Conservation (phyloP, 1,140 invertebrate species). For the Calliphora vicina region DNA sequence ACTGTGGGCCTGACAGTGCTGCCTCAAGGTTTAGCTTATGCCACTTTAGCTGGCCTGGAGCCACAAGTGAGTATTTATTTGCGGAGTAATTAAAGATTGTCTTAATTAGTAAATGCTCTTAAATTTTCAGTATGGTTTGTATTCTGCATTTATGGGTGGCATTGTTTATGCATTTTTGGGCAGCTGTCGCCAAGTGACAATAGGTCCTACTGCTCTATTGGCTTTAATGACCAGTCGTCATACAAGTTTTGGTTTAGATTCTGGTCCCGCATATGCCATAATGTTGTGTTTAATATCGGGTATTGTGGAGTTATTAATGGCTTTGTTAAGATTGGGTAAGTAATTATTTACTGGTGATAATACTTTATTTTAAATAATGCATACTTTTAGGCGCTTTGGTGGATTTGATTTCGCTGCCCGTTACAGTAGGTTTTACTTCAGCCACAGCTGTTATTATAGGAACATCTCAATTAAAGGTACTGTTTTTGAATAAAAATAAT, state of each 20-base stretch:
- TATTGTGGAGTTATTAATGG: conserved; percentile 83
- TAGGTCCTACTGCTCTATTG: conserved; percentile 86
- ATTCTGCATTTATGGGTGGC: conserved; percentile 91
- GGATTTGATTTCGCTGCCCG: conserved; percentile 90
- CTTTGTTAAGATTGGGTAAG: conserved; percentile 80
- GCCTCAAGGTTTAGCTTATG: conserved; percentile 88
- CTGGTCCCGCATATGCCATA: conserved; percentile 77
- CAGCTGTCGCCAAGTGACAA: conserved; percentile 89
- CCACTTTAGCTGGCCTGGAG: conserved; percentile 80
- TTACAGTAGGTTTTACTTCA: conserved; percentile 92
- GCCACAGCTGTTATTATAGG: conserved; percentile 92
- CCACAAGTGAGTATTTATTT: conserved; percentile 72
- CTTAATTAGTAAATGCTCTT: neutral
- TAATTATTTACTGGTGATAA: neutral
- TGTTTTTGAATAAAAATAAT: neutral
- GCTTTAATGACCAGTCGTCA: conserved; percentile 81
- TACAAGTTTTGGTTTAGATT: conserved; percentile 59
- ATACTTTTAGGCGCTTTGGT: conserved; percentile 83
- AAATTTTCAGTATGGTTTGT: conserved; percentile 80
- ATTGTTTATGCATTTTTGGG: conserved; percentile 91
- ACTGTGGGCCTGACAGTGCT: conserved; percentile 89
- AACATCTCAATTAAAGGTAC: conserved; percentile 81
- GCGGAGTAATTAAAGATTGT: neutral
- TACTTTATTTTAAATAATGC: neutral
- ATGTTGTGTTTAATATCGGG: conserved; percentile 85